Percentiles rank a stretch among this genome's conserved stretches.
phyloP scores from a whole-genome alignment of 1,140 invertebrate genomes.

The Drosophila simulans region DNA sequence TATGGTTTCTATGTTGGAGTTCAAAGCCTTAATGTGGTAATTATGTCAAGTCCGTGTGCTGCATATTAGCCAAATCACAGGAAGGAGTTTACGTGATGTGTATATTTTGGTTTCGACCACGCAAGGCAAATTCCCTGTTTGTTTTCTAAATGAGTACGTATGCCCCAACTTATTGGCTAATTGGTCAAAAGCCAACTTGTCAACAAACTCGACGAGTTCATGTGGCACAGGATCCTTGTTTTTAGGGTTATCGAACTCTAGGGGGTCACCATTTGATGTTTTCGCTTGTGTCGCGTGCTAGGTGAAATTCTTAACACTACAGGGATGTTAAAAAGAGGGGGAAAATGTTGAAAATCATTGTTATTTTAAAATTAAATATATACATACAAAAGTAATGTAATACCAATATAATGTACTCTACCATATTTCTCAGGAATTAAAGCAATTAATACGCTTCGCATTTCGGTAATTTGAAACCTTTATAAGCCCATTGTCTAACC shows the following conservation, averaged over 20 bases:
- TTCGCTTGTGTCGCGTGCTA: not conserved
- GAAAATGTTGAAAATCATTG: too few species aligned
- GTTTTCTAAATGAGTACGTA: conserved; percentile 34
- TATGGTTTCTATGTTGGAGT: conserved; percentile 31
- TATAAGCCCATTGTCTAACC: not conserved
- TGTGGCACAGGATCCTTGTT: not conserved
- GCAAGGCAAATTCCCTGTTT: conserved; percentile 7
- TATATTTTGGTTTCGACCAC: conserved; percentile 26
- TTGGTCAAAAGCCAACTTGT: conserved; percentile 35
- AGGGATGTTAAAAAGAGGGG: not conserved
- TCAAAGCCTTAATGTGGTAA: conserved; percentile 38
- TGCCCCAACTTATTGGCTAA: conserved; percentile 35
- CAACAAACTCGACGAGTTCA: conserved; percentile 25
- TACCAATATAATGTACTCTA: not conserved
- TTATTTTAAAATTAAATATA: not conserved
- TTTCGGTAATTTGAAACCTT: conserved; percentile 14
- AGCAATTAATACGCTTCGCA: not conserved
- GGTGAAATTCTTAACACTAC: too few species aligned
- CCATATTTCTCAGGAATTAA: not conserved
- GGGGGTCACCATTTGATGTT: not conserved
- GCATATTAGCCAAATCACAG: not conserved
- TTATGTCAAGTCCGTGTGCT: conserved; percentile 30
- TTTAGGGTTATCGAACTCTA: conserved; percentile 15
- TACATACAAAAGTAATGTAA: not conserved
- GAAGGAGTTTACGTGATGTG: conserved; percentile 21